Percentiles rank a stretch among this genome's conserved stretches.
phyloP scores from a whole-genome alignment of 2,888 invertebrate genomes.

The Cheilosia impressa region DNA sequence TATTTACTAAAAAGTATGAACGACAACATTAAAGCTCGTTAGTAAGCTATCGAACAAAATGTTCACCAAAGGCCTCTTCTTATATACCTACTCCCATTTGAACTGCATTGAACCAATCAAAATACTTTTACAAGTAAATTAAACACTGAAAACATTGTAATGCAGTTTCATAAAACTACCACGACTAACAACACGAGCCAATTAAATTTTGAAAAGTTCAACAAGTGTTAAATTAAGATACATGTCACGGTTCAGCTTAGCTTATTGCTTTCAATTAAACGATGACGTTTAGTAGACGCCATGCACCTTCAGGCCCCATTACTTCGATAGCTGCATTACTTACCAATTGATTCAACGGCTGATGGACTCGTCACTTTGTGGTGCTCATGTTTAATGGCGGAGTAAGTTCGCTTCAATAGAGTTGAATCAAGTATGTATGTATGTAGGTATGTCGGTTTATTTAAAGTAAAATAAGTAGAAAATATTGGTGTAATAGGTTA shows the following conservation, averaged over 20 bases:
- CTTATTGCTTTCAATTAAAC: constrained; percentile 55
- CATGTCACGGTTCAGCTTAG: constrained; percentile 62
- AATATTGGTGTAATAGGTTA: too few relatives aligned
- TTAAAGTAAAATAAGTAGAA: too few relatives aligned
- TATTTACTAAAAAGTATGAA: too few relatives aligned
- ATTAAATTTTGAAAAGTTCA: constrained; percentile 74
- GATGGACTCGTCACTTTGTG: constrained; percentile 30
- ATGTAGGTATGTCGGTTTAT: too few relatives aligned
- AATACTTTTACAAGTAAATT: constrained; percentile 43
- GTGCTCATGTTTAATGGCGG: not conserved
- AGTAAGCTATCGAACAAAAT: too few relatives aligned
- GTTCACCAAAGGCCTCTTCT: too few relatives aligned
- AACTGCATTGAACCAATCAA: constrained; percentile 44
- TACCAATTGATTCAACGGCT: constrained; percentile 17
- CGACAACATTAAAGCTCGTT: too few relatives aligned
- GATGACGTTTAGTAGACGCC: constrained; percentile 63
- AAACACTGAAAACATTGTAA: constrained; percentile 27
- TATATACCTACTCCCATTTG: too few relatives aligned
- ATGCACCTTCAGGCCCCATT: constrained; percentile 40
- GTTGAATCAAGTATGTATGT: too few relatives aligned
- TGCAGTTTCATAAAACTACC: constrained; percentile 38
- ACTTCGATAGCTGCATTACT: constrained; percentile 15
- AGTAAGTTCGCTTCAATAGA: not conserved
- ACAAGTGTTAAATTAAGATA: constrained; percentile 72
- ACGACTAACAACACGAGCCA: constrained; percentile 58